phyloP scores from a whole-genome alignment of 2,113 vertebrate species.

The Ceuthmochares aereus region DNA sequence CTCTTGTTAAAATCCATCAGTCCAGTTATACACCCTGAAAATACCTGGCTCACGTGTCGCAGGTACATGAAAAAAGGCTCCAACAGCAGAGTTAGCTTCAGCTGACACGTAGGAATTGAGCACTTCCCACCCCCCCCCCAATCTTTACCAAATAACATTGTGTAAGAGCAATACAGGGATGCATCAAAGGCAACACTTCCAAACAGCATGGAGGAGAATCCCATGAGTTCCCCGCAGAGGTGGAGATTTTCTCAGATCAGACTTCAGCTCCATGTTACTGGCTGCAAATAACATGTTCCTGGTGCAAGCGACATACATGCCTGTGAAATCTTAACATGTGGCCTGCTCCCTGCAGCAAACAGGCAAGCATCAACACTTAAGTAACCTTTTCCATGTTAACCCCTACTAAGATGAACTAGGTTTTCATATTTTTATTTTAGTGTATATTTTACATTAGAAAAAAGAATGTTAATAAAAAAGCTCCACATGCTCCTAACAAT shows the following conservation, averaged over 20 bases:
- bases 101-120: not conserved
- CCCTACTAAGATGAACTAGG: conserved; percentile 36
- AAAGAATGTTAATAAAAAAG: conserved; percentile 68
- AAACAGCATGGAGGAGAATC: not conserved
- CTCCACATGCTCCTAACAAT: conserved; percentile 63
- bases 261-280: not conserved
- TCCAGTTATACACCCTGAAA: not conserved
- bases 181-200: conserved; percentile 9
- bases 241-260: not conserved
- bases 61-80: conserved; percentile 2
- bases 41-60: not conserved
- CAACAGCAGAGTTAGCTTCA: not conserved
- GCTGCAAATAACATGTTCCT: not conserved
- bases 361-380: not conserved
- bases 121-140: not conserved
- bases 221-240: not conserved
- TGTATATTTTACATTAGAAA: conserved; percentile 67
- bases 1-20: not conserved
- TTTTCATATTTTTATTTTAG: conserved; percentile 63
- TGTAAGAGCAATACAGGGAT: not conserved
- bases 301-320: not conserved
- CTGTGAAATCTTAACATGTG: not conserved
- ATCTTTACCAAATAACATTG: conserved; percentile 12
- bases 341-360: not conserved
- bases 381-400: conserved; percentile 18